Evolutionary conservation across 1,140 invertebrate genomes (phyloP), one percentile per base, ranked within the genome.

Genomic region (Phortica variegata): DNA sequence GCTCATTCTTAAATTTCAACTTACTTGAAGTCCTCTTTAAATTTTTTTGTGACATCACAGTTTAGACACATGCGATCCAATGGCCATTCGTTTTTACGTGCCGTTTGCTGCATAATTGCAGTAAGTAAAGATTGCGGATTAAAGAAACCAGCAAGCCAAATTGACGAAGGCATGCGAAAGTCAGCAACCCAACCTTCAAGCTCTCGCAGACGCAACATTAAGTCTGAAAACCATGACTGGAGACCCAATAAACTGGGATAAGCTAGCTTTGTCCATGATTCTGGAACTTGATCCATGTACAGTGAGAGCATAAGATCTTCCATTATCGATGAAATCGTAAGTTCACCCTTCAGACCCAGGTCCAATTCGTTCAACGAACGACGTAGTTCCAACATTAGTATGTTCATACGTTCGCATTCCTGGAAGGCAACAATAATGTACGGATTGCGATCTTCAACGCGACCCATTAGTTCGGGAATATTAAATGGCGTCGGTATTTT

Each of bases 81-180:
- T 1, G 95, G 93, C 87, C 93, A 93, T 78, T 97, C 93, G 77
- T 95, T 95, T 78, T 92, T 95, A 29, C 93, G 81, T 2, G 93
- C 93, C 37, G 93, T 95, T 76, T 90, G 91, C 77, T 97, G 95
- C 93, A 97, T 97, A 65, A 97, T 95, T 21, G 95, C 94, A 1
- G 94, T 98, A 7, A 98, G 79, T 76, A 98, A 95, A 10, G 93
- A 95, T 77, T 97, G 94, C 0, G 95, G 95, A 79, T 97, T 97
- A 78, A 97, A 97, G 74, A 97, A 94, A 15, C 93, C 94, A 8
- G 86, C 90, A 18, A 97, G 78, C 94, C 94, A 97, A 16, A 96
- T 86, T 1, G 92, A 85, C 1, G 89, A 77, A 0, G 93, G 93
- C 36, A 93, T 77, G 29, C 81, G 82, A 75, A 91, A 93, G 73